Evolutionary conservation across 2,113 vertebrate genomes (phyloP), one percentile per base, ranked within the genome.

Genomic region (Corydoras sp.): DNA sequence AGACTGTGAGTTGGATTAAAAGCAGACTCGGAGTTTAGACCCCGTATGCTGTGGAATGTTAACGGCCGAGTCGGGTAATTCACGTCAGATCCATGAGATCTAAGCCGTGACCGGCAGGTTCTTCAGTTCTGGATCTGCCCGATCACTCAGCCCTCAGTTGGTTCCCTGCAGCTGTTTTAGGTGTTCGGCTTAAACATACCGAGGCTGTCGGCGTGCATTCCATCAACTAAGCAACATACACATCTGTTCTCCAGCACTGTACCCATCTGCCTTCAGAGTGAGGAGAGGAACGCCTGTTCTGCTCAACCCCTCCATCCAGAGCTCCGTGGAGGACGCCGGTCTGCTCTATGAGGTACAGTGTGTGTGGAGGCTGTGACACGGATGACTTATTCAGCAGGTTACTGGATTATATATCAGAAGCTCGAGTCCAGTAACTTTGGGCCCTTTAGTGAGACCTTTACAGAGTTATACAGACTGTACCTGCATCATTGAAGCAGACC

Each of bases 261-360:
- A 93, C 79, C 94, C 95, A 43, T 85, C 90, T 48, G 92, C 93
- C 51, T 86, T 88, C 9, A 81, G 92, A 77, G 78, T 93, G 35
- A 96, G 90, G 82, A 90, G 92, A 7, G 93, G 85, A 0, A 87
- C 84, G 0, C 80, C 81, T 8, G 80, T 76, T 4, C 77, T 90
- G 9, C n/a, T 94, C 60, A 89, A 92, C 74, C 94, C 93, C 0
- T 78, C 92, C 4, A 88, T 99, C 79, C 94, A 94, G 84, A 89
- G 67, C 67, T 92, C 95, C 0, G 70, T 90, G 80, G 88, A 94
- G 58, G 94, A 98, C 0, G 87, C 91, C 63, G 85, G 93, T 50
- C 88, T 98, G 79, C 91, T 98, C 18, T 99, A 91, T 77, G 94
- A 96, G 92, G 94, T 95, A 66, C 35, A 43, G 14, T 65, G 18